phyloP scores from a whole-genome alignment of 2,113 vertebrate genomes.

The Poeciliopsis retropinna region DNA sequence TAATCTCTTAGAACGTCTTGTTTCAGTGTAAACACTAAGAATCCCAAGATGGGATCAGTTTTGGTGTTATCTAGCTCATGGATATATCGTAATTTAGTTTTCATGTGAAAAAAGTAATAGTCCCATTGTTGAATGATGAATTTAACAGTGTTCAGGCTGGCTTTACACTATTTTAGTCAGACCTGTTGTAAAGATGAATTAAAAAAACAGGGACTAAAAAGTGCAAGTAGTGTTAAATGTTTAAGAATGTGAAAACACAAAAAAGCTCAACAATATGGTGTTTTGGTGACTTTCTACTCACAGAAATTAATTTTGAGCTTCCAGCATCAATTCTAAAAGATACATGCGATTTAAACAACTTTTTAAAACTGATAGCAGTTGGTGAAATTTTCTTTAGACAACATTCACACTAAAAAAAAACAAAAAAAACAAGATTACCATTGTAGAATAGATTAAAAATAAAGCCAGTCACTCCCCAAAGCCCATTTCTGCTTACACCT shows the following conservation, averaged over 20 bases:
- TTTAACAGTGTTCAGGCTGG: too few species aligned
- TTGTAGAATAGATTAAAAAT: constrained; percentile 58
- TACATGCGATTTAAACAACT: not conserved
- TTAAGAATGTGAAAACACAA: not conserved
- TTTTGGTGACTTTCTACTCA: not conserved
- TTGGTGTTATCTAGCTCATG: not conserved
- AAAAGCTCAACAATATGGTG: not conserved
- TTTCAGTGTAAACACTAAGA: not conserved
- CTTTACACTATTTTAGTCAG: too few species aligned
- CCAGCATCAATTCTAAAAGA: not conserved
- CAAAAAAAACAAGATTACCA: constrained; percentile 36
- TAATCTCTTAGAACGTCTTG: not conserved
- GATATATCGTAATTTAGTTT: not conserved
- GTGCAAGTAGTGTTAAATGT: too few species aligned
- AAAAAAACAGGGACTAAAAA: too few species aligned
- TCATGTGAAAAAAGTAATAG: too few species aligned
- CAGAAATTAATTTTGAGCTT: not conserved
- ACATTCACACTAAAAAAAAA: constrained; percentile 38
- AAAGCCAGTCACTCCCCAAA: constrained; percentile 62
- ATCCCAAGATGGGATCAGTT: not conserved
- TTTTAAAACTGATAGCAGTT: constrained; percentile 1
- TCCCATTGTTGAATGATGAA: too few species aligned
- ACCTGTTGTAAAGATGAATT: too few species aligned
- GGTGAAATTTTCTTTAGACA: constrained; percentile 19
- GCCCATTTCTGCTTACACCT: constrained; percentile 51